Percentiles rank a stretch among this genome's conserved stretches.
phyloP scores from a whole-genome alignment of 2,888 invertebrate genomes.

The Amblyjoppa proteus region DNA sequence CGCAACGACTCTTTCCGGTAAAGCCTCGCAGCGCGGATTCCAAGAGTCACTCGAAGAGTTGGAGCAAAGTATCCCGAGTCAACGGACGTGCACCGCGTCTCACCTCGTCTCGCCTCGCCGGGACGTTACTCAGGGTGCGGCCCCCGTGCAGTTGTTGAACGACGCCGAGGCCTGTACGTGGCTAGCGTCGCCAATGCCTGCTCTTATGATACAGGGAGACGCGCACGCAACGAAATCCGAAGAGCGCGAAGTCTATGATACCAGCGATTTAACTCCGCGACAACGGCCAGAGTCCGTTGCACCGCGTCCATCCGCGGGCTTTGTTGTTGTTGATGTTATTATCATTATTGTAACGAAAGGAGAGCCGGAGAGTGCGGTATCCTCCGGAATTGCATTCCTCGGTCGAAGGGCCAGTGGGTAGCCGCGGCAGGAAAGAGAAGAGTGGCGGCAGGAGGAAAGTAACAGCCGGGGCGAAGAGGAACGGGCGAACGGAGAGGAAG shows the following conservation, averaged over 20 bases:
- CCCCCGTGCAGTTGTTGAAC: slow-evolving; percentile 50
- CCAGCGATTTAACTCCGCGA: slow-evolving; percentile 24
- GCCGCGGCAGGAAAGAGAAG: slow-evolving; percentile 30
- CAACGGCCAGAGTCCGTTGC: slow-evolving; percentile 52
- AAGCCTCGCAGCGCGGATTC: slow-evolving; percentile 40
- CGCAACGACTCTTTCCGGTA: slow-evolving; percentile 54
- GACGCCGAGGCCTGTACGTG: slow-evolving; percentile 55
- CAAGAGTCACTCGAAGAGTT: slow-evolving; percentile 19
- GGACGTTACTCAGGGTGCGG: slow-evolving; percentile 60
- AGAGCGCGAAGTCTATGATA: slow-evolving; percentile 1
- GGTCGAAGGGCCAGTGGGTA: slow-evolving; percentile 34
- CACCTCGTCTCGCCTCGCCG: not conserved
- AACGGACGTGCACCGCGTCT: slow-evolving; percentile 10
- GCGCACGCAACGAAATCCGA: slow-evolving; percentile 7
- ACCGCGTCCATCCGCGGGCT: slow-evolving; percentile 37
- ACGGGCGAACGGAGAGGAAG: slow-evolving; percentile 66
- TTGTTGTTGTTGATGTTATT: slow-evolving; percentile 56
- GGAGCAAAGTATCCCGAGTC: not conserved
- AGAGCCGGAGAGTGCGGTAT: slow-evolving; percentile 34
- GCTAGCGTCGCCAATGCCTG: slow-evolving; percentile 46
- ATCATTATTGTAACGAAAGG: slow-evolving; percentile 38
- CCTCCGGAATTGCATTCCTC: slow-evolving; percentile 65
- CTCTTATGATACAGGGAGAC: slow-evolving; percentile 2
- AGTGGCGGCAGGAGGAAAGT: slow-evolving; percentile 52
- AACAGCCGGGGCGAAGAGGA: slow-evolving; percentile 42